Base-by-base conservation (phyloP, 2,888 invertebrate species). In the Trachelus stipa region DNA sequence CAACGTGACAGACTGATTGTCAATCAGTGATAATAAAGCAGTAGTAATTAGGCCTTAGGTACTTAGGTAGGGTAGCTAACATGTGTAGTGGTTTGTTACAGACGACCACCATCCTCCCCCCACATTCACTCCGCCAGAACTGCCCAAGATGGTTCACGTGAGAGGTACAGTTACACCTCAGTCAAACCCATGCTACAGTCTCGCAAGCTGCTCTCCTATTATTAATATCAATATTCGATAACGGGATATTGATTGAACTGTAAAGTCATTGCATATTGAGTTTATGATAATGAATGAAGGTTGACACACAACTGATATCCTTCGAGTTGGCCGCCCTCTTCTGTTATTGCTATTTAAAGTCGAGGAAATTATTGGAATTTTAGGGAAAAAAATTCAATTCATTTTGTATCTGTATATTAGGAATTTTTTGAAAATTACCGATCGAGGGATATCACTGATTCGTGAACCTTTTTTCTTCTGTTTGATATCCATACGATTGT, bases 101-200 rank as follows among this genome's bases (percentile, higher is more conserved):
- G 97, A 97, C 97, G 97, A 97, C 94, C 97, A 97, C 95, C 97
- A 97, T 94, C 97, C 97, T 95, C 97, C 97, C 94, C 97, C 98
- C 94, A 97, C 98, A 94, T 98, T 97, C 95, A 98, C 98, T 94
- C 98, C 98, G 95, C 98, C 98, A 95, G 98, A 98, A 96, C 97
- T 98, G 95, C 98, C 98, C 95, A 98, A 98, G 96, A 96, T 97
- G 96, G 97, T 97, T 95, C 97, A 97, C 96, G 96, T 97, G 94
- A 95, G 97, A 97, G 97, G 97, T 97, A 95, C 92, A 92, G 91
- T 90, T 86, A 87, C 86, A 88, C 91, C 90, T 90, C 91, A 84
- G 86, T 87, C 87, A 88, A 90, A 88, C 87, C 87, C 88, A 88
- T 87, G 88, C 86, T 90, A 89, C 87, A 89, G 86, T 88, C 88